Conservation (phyloP, 2,888 invertebrate genomes). For the Criorhina ranunculi region DNA sequence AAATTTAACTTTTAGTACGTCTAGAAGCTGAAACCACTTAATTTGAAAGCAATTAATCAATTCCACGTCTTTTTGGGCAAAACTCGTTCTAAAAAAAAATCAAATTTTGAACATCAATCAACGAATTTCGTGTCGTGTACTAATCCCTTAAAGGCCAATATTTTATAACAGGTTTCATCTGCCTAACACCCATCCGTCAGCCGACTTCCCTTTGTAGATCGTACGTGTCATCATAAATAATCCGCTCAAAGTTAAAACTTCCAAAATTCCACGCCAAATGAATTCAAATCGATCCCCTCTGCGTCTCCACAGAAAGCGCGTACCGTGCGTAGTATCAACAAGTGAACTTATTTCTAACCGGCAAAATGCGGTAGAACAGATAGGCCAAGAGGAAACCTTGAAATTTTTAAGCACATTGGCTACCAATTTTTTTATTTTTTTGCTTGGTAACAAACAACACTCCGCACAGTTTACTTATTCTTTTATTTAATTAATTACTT, state of each 20-base stretch:
- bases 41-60: no score
- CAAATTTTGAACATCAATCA: no score
- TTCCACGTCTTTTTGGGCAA: no score
- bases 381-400: conserved; percentile 24
- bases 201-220: conserved; percentile 11
- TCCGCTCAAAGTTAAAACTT: conserved; percentile 17
- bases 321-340: not conserved
- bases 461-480: conserved; percentile 7
- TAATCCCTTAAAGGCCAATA: no score
- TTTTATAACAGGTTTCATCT: not conserved
- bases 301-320: not conserved
- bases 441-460: conserved; percentile 15
- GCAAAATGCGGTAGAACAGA: conserved; percentile 14
- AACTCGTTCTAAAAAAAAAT: no score
- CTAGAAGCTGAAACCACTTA: no score
- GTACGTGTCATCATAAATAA: conserved; percentile 23
- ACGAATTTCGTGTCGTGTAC: no score
- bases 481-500: conserved; percentile 62
- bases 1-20: no score
- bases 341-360: not conserved
- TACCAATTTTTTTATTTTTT: conserved; percentile 14
- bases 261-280: conserved; percentile 24
- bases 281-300: conserved; percentile 26
- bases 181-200: conserved; percentile 3
- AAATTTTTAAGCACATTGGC: conserved; percentile 34